Evolutionary conservation across 2,888 invertebrate species (phyloP).

Genomic region (Drosophila cracens): DNA sequence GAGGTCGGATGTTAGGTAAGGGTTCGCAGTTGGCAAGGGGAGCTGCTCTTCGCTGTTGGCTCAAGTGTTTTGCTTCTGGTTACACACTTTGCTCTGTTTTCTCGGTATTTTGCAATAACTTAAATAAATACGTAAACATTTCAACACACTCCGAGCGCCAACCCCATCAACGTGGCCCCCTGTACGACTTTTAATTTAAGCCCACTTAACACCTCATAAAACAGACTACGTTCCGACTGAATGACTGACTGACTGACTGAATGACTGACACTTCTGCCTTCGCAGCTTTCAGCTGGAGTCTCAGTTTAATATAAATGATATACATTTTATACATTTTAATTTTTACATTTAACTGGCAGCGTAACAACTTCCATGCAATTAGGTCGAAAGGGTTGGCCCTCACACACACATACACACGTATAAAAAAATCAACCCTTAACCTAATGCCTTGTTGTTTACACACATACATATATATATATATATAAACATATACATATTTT

Average conservation of each 20-base stretch:
- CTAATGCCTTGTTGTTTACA: slow-evolving; percentile 22
- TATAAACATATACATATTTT: neutral
- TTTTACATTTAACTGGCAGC: slow-evolving; percentile 75
- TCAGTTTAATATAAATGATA: slow-evolving; percentile 72
- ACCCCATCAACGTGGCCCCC: slow-evolving; percentile 5
- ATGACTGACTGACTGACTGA: slow-evolving; percentile 26
- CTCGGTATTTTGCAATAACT: slow-evolving; percentile 70
- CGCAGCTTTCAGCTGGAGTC: slow-evolving; percentile 4
- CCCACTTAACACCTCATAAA: slow-evolving; percentile 82
- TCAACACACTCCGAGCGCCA: slow-evolving; percentile 61
- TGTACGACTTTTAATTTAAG: slow-evolving; percentile 76
- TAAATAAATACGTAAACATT: slow-evolving; percentile 78
- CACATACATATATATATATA: neutral
- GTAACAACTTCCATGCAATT: slow-evolving; percentile 80
- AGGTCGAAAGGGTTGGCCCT: slow-evolving; percentile 74
- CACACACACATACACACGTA: slow-evolving; percentile 7
- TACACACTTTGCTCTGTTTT: slow-evolving; percentile 47
- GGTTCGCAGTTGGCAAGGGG: slow-evolving; percentile 26
- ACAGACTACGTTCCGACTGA: slow-evolving; percentile 69
- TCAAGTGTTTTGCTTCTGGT: slow-evolving; percentile 52
- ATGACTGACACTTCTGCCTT: slow-evolving; percentile 34
- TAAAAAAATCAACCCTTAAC: slow-evolving; percentile 50
- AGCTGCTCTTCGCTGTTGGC: slow-evolving; percentile 14
- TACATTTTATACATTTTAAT: slow-evolving; percentile 78
- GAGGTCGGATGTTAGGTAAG: slow-evolving; percentile 26